Conservation (phyloP, 2,888 invertebrate species). For the Dastarcus helophoroides region DNA sequence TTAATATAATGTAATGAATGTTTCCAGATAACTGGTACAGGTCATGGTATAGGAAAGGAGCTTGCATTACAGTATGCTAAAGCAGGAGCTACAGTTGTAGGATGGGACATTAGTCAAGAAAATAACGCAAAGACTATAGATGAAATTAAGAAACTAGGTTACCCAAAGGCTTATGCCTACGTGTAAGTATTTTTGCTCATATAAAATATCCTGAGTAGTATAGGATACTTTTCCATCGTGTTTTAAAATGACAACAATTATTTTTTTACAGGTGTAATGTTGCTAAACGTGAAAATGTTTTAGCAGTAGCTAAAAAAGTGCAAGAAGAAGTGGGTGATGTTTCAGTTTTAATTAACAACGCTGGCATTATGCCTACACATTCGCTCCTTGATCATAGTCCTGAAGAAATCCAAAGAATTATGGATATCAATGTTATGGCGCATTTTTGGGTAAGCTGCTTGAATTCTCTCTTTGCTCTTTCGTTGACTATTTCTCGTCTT, state of each 20-base stretch:
- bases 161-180: slow-evolving; percentile 39
- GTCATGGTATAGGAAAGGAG: slow-evolving; percentile 75
- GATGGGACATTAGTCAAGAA: slow-evolving; percentile 64
- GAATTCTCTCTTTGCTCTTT: no score
- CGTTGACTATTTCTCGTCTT: no score
- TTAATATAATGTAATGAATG: no score
- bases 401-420: slow-evolving; percentile 56
- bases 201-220: no score
- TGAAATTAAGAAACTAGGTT: slow-evolving; percentile 41
- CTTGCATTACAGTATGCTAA: slow-evolving; percentile 60
- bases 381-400: slow-evolving; percentile 52
- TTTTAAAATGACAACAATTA: not conserved
- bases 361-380: slow-evolving; percentile 76
- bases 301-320: slow-evolving; percentile 50
- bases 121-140: slow-evolving; percentile 56
- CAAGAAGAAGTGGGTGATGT: slow-evolving; percentile 62
- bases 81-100: slow-evolving; percentile 59
- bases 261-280: slow-evolving; percentile 62
- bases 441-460: slow-evolving; percentile 81
- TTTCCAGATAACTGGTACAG: slow-evolving; percentile 68
- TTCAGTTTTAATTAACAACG: slow-evolving; percentile 73
- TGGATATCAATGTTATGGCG: slow-evolving; percentile 66
- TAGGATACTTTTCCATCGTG: no score
- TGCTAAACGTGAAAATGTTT: slow-evolving; percentile 54
- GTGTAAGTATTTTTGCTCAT: no score